A percentile compares a stretch with the other conserved stretches of the same genome.
phyloP scores from a whole-genome alignment of 2,797 vertebrate genomes.

The Gallinago stenura region DNA sequence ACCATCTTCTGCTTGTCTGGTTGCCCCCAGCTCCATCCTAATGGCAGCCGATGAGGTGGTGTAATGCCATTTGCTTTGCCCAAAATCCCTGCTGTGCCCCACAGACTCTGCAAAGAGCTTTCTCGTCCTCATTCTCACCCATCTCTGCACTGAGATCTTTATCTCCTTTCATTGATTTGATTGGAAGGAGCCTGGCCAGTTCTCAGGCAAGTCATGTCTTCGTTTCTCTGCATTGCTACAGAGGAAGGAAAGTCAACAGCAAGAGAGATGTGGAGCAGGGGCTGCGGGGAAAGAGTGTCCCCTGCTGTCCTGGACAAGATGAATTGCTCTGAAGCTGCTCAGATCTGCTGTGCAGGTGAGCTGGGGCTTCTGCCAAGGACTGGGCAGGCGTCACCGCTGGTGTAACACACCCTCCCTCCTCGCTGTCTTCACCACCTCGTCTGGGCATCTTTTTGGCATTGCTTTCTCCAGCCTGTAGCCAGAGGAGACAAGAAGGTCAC shows the following conservation, averaged over 20 bases:
- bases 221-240: neutral
- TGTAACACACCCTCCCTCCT: neutral
- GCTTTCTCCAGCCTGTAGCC: neutral
- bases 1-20: neutral
- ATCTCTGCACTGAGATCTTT: neutral
- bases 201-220: neutral
- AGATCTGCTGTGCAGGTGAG: neutral
- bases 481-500: neutral
- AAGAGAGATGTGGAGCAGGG: neutral
- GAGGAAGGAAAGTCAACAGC: neutral
- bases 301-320: accelerated
- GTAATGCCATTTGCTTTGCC: neutral
- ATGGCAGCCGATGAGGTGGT: neutral
- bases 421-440: neutral
- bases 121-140: neutral
- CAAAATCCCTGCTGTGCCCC: neutral
- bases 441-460: neutral
- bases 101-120: neutral
- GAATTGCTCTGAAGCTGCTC: neutral
- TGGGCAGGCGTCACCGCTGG: neutral
- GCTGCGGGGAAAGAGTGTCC: neutral
- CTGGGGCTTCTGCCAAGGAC: neutral
- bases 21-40: neutral
- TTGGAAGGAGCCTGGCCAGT: neutral
- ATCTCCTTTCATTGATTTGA: neutral